Percentiles rank a stretch among this genome's conserved stretches.
Conservation (phyloP, 2,113 vertebrate genomes). For the Pungitius pungitius region DNA sequence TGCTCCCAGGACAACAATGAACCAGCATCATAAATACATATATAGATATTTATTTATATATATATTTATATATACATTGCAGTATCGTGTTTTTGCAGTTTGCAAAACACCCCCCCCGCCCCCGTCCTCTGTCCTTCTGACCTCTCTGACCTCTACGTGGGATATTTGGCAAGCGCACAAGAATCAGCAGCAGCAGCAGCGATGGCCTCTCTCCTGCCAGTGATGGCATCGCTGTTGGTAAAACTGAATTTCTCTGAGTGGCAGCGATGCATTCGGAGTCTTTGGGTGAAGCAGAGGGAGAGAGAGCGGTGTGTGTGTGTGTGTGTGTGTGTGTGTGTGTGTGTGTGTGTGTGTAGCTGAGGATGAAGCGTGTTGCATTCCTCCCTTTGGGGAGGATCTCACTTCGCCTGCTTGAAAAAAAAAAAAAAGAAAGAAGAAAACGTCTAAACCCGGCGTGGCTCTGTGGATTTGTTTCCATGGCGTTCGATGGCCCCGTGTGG, state of each 20-base stretch:
- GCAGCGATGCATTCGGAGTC: background rate
- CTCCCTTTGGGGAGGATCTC: constrained; percentile 39
- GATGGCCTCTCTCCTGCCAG: constrained; percentile 11
- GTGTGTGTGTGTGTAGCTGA: constrained; percentile 7
- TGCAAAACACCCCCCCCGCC: too few species aligned
- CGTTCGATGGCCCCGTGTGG: constrained; percentile 59
- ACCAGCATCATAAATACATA: constrained; percentile 28
- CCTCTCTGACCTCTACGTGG: background rate
- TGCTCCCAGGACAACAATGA: constrained; percentile 50
- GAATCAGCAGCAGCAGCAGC: constrained; percentile 2
- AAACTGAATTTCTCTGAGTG: background rate
- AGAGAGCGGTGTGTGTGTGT: constrained; percentile 1
- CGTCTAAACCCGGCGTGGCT: constrained; percentile 39
- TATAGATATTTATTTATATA: too few species aligned
- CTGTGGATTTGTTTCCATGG: constrained; percentile 66
- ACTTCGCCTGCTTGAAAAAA: constrained; percentile 24
- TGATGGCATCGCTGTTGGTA: constrained; percentile 17
- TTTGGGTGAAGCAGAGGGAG: constrained; percentile 21
- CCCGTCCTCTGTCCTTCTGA: constrained; percentile 9
- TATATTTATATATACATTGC: background rate
- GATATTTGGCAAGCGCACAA: constrained; percentile 19
- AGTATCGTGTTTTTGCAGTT: constrained; percentile 12
- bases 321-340: constrained; percentile 11
- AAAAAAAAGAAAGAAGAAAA: constrained; percentile 11
- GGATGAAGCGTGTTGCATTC: constrained; percentile 29